Evolutionary conservation across 2,888 invertebrate species (phyloP).

Genomic region (Bembecia ichneumoniformis): DNA sequence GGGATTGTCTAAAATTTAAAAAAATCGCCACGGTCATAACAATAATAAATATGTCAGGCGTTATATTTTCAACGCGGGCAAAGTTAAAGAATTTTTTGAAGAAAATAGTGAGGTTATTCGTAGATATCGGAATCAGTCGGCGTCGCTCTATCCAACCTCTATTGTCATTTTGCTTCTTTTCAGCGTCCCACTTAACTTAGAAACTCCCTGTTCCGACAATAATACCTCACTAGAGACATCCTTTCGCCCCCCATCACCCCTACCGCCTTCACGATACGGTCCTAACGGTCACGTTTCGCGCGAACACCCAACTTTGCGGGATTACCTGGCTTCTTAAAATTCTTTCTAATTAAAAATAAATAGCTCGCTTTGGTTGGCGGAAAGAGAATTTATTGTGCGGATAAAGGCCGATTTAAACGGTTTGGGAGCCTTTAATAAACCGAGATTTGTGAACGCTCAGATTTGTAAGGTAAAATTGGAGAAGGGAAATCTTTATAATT

Average conservation of each 20-base stretch:
- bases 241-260: neutral
- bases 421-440: no score
- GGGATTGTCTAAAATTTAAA: no score
- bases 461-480: no score
- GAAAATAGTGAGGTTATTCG: no score
- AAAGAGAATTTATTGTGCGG: neutral
- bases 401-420: no score
- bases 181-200: slow-evolving; percentile 2
- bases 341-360: slow-evolving; percentile 5
- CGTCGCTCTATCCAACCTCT: neutral
- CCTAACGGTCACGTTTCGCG: neutral
- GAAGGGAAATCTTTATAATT: no score
- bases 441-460: no score
- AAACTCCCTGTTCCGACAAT: neutral
- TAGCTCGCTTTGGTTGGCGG: neutral
- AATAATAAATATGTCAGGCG: no score
- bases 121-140: no score
- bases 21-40: no score
- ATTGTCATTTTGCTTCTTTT: slow-evolving; percentile 1
- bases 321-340: neutral
- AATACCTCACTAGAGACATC: neutral
- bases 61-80: no score
- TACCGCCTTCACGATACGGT: neutral
- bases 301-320: neutral
- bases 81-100: no score